Base-by-base conservation (phyloP, 1,140 invertebrate species). In the Temnothorax curvispinosus region DNA sequence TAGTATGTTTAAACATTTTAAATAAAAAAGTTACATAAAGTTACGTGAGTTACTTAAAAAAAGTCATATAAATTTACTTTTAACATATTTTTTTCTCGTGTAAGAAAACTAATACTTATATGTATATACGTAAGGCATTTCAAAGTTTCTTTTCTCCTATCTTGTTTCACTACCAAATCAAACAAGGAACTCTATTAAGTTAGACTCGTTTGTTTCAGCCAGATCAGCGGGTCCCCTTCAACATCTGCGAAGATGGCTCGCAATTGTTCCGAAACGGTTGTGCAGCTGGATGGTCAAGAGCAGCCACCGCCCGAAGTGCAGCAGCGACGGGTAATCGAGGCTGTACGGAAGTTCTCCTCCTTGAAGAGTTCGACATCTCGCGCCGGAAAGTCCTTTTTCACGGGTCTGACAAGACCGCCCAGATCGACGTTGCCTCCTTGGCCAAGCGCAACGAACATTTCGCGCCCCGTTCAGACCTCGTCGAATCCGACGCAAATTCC, bases 191-290 rank as follows among this genome's bases (percentile, higher is more conserved):
- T 77, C 84, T 71, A 90, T 92, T 95, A 94, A 94, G 62, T 93
- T 91, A 94, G 74, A 76, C 52, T 91, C 94, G 91, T 95, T 95
- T 95, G 94, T 94, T 95, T 91, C 92, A 95, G 94, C 93, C 94
- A 95, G 94, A 95, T 94, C 90, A 94, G 91, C 90, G 89, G 87
- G 84, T 89, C 92, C 87, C 93, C 93, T 94, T 80, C 92, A 87
- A 87, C 92, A 86, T 85, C 91, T 94, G 90, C 93, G 84, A 87
- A 76, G 69, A 90, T 93, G 91, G 88, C 88, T 94, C 89, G 91
- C 89, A 93, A 90, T 67, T 86, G 71, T 93, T 67, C 90, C 92
- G 95, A 95, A 92, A 95, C 94, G 86, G 74, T 95, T 94, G 71
- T 95, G 87, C 92, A 94, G 47, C 65, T 95, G 91, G 94, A 94